These are phyloP conservation scores for Plebejus anna DNA, from an alignment of 2,888 invertebrate genomes.

Conservation along the genomic window DNA sequence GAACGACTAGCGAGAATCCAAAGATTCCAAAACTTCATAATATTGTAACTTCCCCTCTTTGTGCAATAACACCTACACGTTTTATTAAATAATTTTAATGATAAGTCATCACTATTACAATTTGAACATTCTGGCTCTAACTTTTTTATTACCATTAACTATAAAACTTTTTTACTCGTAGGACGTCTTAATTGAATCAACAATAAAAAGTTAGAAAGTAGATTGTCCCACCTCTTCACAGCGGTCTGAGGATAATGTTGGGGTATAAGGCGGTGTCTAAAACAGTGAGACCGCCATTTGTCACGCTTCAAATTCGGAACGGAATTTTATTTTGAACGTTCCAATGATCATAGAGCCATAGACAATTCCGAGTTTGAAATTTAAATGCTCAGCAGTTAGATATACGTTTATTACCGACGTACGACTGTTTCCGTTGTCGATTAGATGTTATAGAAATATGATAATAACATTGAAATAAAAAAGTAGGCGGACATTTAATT, in stretches of 20 bases:
- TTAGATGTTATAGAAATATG: conserved; percentile 19
- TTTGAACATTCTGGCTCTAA: background rate
- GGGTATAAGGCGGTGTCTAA: conserved; percentile 21
- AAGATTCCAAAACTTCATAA: too few relatives aligned
- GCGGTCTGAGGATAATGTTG: conserved; percentile 17
- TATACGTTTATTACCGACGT: conserved; percentile 7
- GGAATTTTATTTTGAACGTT: conserved; percentile 24
- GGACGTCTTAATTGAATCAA: conserved; percentile 5
- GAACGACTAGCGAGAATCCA: too few relatives aligned
- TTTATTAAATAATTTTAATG: background rate
- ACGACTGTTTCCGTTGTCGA: conserved; percentile 14
- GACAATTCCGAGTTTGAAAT: conserved; percentile 13
- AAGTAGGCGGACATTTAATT: conserved; percentile 23
- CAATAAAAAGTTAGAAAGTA: conserved; percentile 11
- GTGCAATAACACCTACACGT: background rate
- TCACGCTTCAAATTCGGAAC: conserved; percentile 24
- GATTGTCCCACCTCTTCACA: conserved; percentile 10
- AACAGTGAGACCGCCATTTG: conserved; percentile 18
- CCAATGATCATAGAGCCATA: conserved; percentile 8
- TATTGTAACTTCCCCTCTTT: too few relatives aligned
- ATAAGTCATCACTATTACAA: background rate
- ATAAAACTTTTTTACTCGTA: background rate
- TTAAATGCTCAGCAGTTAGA: conserved; percentile 13
- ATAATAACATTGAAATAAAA: conserved; percentile 20
- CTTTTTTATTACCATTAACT: background rate